These are phyloP conservation scores for Drosophila aff. DNA, from an alignment of 1,140 invertebrate genomes.

Conservation along the genomic window DNA sequence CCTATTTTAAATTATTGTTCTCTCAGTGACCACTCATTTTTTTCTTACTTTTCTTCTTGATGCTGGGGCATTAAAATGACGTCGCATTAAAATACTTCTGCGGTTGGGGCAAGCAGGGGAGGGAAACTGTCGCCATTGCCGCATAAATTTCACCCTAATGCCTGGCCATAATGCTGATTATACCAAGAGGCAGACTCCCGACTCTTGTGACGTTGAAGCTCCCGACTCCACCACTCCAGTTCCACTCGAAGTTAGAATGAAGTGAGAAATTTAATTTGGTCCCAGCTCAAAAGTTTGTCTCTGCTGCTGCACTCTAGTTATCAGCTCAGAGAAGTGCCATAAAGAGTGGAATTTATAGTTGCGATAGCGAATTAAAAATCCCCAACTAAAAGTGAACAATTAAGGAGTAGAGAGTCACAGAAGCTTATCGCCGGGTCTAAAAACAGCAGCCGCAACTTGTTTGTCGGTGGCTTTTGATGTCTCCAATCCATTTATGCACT, in stretches of 20 bases:
- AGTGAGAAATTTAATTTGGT: conserved; percentile 65
- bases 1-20: neutral
- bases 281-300: conserved; percentile 26
- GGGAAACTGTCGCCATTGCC: conserved; percentile 36
- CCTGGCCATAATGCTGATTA: conserved; percentile 74
- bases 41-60: conserved; percentile 3
- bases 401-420: conserved; percentile 21
- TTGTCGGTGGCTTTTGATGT: conserved; percentile 35
- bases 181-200: conserved; percentile 22
- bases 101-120: conserved; percentile 1
- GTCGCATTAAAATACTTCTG: conserved; percentile 58
- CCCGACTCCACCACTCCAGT: neutral
- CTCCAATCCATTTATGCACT: conserved; percentile 21
- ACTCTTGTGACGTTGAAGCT: conserved; percentile 3
- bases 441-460: conserved; percentile 34
- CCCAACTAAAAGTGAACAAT: conserved; percentile 36
- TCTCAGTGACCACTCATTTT: conserved; percentile 8
- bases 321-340: conserved; percentile 40
- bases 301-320: conserved; percentile 39
- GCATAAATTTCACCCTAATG: conserved; percentile 75
- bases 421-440: conserved; percentile 28
- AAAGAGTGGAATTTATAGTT: conserved; percentile 53
- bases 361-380: conserved; percentile 44
- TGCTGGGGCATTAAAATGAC: conserved; percentile 59
- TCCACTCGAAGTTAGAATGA: conserved; percentile 49